Base-by-base conservation (phyloP, 2,113 vertebrate genomes). In the Vidua chalybeata region DNA sequence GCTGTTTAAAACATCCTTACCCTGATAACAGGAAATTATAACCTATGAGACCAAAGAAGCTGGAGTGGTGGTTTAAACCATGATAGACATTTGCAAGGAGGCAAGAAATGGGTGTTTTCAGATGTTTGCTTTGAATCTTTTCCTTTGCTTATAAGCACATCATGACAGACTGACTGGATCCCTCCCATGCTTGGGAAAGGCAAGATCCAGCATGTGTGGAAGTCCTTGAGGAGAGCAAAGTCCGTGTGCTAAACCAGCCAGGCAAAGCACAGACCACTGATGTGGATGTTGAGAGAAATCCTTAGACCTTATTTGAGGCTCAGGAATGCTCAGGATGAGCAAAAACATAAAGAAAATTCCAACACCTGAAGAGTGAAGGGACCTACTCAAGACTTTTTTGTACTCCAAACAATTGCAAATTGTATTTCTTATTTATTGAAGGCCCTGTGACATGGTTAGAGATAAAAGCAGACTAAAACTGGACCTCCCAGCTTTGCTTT, bases 11-110 rank as follows among this genome's bases (percentile, higher is more conserved):
- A 97, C 76, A 94, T 56, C 88, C 75, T 97, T 68, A 77, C 69
- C 78, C 94, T 96, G 93, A 97, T 97, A 97, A 97, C 91, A 96
- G 76, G 89, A 96, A 97, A 97, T 97, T 97, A 97, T 66, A 97
- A 96, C 90, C 76, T 94, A 49, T 93, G 78, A 97, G 90, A 94
- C 90, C 43, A 81, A 86, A 93, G 86, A 91, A 92, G 68, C 43
- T 96, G 89, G 97, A 95, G 85, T 88, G 80, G 31, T 95, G 64
- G 90, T 96, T 97, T 97, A 96, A 96, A 76, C 55, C 86, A 74
- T 91, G 89, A 97, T 35, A 94, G 89, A 78, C 35, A 48, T 33
- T 74, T 84, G 39, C 33, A 77, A 97, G 61, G 63, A 93, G 58
- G 33, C 62, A 94, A 93, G 46, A 81, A 74, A 39, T 49, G 80